Evolutionary conservation across 2,797 vertebrate species (phyloP), one percentile per base, ranked within the genome.

Genomic region (Pseudopleuronectes americanus): DNA sequence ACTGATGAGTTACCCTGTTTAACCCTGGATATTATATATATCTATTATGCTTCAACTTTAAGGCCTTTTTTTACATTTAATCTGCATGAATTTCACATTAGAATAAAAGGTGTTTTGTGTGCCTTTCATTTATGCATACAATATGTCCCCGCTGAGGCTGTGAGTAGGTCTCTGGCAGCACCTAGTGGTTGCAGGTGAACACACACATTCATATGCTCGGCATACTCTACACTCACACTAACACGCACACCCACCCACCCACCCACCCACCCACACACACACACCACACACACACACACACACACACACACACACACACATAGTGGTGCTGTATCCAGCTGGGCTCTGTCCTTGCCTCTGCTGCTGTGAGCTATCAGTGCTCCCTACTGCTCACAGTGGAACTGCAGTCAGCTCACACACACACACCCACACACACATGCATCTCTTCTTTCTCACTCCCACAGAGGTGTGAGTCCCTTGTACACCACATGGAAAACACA

Each of bases 101-200:
- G 7, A 16, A 2, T 26, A 53, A 26, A 26, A 16, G 23, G 23
- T 24, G 13, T 26, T 13, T 26, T 23, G 19, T 38, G 10, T 22
- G n/a, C n/a, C 3, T 57, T 21, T 57, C 13, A 41, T 60, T 43
- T 62, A 23, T 58, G 41, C 14, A 22, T 52, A n/a, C 10, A 38
- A 19, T 36, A 48, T 45, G 17, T 9, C 21, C 64, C 36, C 4
- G 6, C 52, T 59, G 57, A 55, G 71, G 41, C 73, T 57, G 88
- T 89, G 77, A 89, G 91, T 83, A 85, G 96, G 94, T 97, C 97
- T 97, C 94, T 96, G 91, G 92, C 96, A 95, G 96, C 97, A 97
- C 96, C 97, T 95, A 96, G 96, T 98, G 97, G 97, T 92, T 81
- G 88, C 87, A 96, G 93, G 90, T 90, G 92, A 92, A 86, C 61